Conservation (phyloP, 2,113 vertebrate species). For the Corynorhinus townsendii region DNA sequence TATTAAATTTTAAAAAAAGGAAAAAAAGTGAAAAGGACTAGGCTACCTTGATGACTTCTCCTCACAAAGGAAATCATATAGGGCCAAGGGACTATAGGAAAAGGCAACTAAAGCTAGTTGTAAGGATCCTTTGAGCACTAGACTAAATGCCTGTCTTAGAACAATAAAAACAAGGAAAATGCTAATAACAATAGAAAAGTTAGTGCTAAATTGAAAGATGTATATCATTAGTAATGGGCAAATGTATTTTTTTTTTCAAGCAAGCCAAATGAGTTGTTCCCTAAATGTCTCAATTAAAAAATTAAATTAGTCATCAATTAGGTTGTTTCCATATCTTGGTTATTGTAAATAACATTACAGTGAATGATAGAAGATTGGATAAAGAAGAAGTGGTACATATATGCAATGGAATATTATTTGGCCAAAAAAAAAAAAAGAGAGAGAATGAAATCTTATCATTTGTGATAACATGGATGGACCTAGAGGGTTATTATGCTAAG, state of each 20-base stretch:
- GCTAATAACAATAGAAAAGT: neutral
- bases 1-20: too few species aligned
- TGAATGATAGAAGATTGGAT: neutral
- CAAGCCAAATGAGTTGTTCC: constrained; percentile 1
- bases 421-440: neutral
- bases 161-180: neutral
- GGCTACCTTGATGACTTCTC: neutral
- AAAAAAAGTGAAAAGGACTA: neutral
- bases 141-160: neutral
- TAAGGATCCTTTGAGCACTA: neutral
- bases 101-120: neutral
- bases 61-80: neutral
- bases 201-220: neutral
- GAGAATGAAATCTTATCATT: neutral
- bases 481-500: neutral
- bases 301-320: neutral
- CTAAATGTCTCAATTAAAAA: constrained; percentile 14
- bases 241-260: neutral
- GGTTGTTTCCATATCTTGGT: neutral
- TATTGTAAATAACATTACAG: neutral
- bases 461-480: neutral
- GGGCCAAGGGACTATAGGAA: neutral
- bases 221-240: neutral
- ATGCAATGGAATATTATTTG: neutral
- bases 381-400: neutral